phyloP scores from a whole-genome alignment of 2,888 invertebrate genomes.

The Drymonia ruficornis region DNA sequence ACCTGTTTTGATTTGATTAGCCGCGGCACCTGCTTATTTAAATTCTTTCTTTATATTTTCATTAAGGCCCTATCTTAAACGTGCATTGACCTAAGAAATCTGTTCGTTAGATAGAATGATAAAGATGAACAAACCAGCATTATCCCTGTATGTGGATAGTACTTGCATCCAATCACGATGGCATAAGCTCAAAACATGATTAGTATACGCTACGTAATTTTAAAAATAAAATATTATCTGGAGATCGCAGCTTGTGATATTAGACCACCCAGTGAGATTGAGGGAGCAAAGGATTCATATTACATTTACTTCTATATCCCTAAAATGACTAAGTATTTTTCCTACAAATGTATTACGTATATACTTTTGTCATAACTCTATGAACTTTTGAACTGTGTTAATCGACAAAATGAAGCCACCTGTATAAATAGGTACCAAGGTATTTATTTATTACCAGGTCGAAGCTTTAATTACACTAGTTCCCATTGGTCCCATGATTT shows the following conservation, averaged over 20 bases:
- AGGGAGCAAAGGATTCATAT: no score
- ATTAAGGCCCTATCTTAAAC: conserved; percentile 17
- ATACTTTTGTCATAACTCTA: no score
- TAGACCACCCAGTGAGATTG: no score
- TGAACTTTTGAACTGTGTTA: conserved; percentile 4
- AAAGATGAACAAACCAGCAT: conserved; percentile 37
- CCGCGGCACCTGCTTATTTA: conserved; percentile 17
- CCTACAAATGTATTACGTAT: no score
- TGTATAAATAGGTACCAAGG: no score
- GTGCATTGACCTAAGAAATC: conserved; percentile 29
- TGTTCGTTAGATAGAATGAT: conserved; percentile 45
- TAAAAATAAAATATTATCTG: neutral
- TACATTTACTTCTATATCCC: no score
- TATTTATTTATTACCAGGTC: neutral
- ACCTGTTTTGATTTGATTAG: conserved; percentile 12
- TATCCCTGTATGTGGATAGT: conserved; percentile 40
- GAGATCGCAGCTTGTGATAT: no score
- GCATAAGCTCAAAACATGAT: conserved; percentile 18
- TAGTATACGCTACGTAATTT: conserved; percentile 24
- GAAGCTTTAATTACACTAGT: neutral
- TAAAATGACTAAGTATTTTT: no score
- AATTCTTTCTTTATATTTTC: conserved; percentile 14
- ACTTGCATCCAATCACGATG: conserved; percentile 57
- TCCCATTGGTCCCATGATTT: neutral
- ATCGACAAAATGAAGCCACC: conserved; percentile 2